A percentile compares a stretch with the other conserved stretches of the same genome.
phyloP scores from a whole-genome alignment of 2,797 vertebrate species.

The Cuculus canorus region DNA sequence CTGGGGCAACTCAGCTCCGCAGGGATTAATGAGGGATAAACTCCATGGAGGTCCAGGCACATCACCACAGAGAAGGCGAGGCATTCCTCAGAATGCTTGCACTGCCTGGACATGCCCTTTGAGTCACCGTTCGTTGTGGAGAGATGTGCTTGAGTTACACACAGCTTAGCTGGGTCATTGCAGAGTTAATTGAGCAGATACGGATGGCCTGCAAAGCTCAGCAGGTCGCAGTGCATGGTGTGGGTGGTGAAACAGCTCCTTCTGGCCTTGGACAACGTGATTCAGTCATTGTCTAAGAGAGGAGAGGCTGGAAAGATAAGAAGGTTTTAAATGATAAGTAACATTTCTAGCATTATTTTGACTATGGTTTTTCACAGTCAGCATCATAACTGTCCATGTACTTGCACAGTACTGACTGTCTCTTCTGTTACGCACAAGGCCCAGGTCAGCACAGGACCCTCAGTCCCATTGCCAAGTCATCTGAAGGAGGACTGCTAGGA shows the following conservation, averaged over 20 bases:
- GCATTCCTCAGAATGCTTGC: background rate
- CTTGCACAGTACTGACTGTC: background rate
- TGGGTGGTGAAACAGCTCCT: background rate
- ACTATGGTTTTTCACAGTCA: background rate
- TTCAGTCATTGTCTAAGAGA: background rate
- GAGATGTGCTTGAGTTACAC: rapidly evolving
- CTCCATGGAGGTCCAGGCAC: background rate
- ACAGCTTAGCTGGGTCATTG: background rate
- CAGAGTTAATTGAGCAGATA: background rate
- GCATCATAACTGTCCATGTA: background rate
- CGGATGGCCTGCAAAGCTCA: background rate
- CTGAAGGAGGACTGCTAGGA: background rate
- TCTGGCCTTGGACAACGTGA: background rate
- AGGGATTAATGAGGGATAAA: background rate
- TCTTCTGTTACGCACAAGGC: background rate
- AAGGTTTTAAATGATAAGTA: background rate
- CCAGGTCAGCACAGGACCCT: background rate
- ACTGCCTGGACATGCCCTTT: rapidly evolving
- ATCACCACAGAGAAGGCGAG: background rate
- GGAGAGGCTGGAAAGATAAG: background rate
- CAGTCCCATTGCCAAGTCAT: background rate
- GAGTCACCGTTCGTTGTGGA: background rate
- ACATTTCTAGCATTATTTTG: background rate
- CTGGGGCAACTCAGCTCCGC: background rate
- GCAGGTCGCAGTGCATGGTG: background rate